Conservation (phyloP, 2,797 vertebrate species). For the Halcyon badia region DNA sequence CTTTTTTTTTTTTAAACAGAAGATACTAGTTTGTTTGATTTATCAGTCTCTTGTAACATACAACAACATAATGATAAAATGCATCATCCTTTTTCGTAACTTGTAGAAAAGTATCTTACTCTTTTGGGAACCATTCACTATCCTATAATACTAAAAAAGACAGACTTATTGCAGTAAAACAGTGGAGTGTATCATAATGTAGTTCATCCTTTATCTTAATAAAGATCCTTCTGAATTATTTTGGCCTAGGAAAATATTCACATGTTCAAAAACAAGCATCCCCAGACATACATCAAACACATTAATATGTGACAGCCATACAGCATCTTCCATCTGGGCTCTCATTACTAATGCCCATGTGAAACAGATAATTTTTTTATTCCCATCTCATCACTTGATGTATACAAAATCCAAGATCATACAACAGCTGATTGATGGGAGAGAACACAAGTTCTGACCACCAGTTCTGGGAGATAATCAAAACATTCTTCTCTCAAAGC, state of each 20-base stretch:
- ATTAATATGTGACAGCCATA: rapidly evolving
- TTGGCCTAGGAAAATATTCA: not conserved
- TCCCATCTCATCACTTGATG: not conserved
- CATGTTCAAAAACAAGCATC: not conserved
- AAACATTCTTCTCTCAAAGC: not conserved
- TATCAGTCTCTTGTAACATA: not conserved
- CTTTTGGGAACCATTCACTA: not conserved
- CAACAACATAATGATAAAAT: not conserved
- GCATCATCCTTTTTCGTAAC: not conserved
- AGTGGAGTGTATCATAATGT: not conserved
- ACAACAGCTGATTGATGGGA: not conserved
- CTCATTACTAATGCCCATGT: not conserved
- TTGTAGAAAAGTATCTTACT: not conserved
- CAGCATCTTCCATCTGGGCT: not conserved
- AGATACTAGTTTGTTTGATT: not conserved
- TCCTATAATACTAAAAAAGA: not conserved
- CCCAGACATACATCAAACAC: not conserved
- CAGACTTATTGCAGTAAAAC: not conserved
- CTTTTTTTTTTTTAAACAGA: not conserved
- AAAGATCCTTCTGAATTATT: not conserved
- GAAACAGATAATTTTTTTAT: not conserved
- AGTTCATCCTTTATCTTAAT: not conserved
- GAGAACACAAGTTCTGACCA: not conserved
- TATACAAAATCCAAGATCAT: not conserved
- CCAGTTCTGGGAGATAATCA: not conserved